phyloP scores from a whole-genome alignment of 2,888 invertebrate genomes.

The Pterostichus niger region DNA sequence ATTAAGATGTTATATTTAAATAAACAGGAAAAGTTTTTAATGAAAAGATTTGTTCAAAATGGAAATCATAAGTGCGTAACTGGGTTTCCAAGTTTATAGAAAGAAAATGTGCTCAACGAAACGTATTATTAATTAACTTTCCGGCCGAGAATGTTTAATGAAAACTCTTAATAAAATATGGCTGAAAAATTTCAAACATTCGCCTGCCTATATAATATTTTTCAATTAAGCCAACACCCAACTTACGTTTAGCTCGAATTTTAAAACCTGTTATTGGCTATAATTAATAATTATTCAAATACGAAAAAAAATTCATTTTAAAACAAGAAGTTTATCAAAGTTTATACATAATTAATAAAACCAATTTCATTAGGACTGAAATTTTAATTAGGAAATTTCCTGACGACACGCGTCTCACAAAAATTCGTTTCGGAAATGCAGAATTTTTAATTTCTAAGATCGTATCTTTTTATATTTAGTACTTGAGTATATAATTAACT shows the following conservation, averaged over 20 bases:
- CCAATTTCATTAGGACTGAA: conserved; percentile 29
- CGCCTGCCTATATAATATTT: conserved; percentile 3
- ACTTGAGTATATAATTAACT: conserved; percentile 26
- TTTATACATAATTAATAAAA: conserved; percentile 42
- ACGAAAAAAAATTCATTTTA: conserved; percentile 24
- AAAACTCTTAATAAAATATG: conserved; percentile 33
- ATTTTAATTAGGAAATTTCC: conserved; percentile 25
- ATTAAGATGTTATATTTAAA: conserved; percentile 18
- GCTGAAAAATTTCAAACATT: conserved; percentile 48
- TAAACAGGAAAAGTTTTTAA: conserved; percentile 40
- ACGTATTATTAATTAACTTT: conserved; percentile 47
- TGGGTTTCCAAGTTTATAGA: too few species aligned
- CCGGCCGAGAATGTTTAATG: conserved; percentile 2
- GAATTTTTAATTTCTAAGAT: conserved; percentile 19
- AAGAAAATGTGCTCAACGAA: conserved; percentile 19
- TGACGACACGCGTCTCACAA: background rate
- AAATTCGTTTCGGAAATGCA: background rate
- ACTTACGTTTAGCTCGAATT: conserved; percentile 1
- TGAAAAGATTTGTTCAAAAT: conserved; percentile 35
- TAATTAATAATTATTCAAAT: conserved; percentile 55
- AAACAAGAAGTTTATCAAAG: conserved; percentile 3
- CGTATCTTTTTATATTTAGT: conserved; percentile 26
- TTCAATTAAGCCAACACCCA: conserved; percentile 29
- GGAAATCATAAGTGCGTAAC: conserved; percentile 3
- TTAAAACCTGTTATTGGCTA: conserved; percentile 31